Base-by-base conservation (phyloP, 2,797 vertebrate genomes). In the Knipowitschia caucasica region DNA sequence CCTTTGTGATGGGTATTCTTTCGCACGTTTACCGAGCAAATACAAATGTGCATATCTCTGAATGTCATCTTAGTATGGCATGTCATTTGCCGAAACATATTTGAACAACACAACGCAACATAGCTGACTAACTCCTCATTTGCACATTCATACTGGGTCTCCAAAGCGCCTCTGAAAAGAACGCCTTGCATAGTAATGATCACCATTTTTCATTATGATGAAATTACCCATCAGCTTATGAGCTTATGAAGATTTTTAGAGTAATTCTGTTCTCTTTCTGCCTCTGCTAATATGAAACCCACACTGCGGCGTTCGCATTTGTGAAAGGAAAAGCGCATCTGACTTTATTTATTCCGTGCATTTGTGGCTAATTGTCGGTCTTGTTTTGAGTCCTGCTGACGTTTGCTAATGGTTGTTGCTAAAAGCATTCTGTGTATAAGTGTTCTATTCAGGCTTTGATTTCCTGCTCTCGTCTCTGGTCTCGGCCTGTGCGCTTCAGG, bases 401-500 rank as follows among this genome's bases (percentile, higher is more conserved):
- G 46, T 69, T 0, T 30, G 63, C 73, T 83, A 77, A 82, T 80
- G 64, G 65, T 60, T 73, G 60, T 56, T 27, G 63, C 68, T 77
- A 59, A 77, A 77, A 81, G 11, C 42, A 74, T 44, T 73, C 51
- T 30, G 59, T 73, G 54, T 64, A n/a, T n/a, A 56, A 71, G 50
- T 56, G 34, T 67, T 71, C 76, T 64, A 63, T 52, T 65, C 68
- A 64, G 29, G 29, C 21, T 17, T 26, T 35, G 62, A 11, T 24
- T 4, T 25, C 17, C 51, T 24, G 44, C 43, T 29, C 47, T 72
- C 52, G 23, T 23, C 50, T 33, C 18, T 20, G 31, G 11, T 77
- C 74, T 86, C 69, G 85, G 71, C 87, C 73, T 80, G 64, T 77
- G 56, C 58, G 44, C 75, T 87, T 81, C 87, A 96, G 92, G 86